Base-by-base conservation (phyloP, 2,797 vertebrate species). In the Leucoraja ocellata region DNA sequence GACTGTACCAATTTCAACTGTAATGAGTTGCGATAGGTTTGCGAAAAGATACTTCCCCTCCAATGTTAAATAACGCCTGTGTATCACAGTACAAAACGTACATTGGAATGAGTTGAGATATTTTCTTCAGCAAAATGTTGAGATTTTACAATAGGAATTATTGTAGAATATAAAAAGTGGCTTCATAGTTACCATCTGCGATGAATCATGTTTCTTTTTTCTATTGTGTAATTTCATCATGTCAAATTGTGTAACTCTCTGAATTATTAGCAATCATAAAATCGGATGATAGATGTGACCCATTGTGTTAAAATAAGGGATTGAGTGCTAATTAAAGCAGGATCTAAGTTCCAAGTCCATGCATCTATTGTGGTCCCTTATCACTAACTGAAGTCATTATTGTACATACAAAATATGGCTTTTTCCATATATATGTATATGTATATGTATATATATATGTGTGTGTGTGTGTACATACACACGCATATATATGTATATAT, bases 181-280 rank as follows among this genome's bases (percentile, higher is more conserved):
- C 58, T 32, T 65, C 84, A 88, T 65, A 84, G n/a, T 32, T 58
- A 32, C 0, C 28, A 65, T 32, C 5, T 63, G 54, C 7, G n/a
- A 63, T 86, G 83, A 8, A 23, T 83, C 28, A 78, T 9, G 28
- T 58, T 84, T 88, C 46, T 46, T 36, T 68, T 36, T 32, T 10
- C 4, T 63, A 9, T 68, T 88, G 61, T 88, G 84, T 61, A 68
- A 68, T 88, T 88, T 88, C 61, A 65, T 14, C 61, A 9, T 88
- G 61, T 88, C 84, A 88, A 63, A 86, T 88, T 36, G 36, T 68
- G 18, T 36, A 88, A 68, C 84, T 36, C 9, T 32, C 32, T 88
- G 65, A 88, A 88, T 68, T 65, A 88, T 88, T 68, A 88, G 36
- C n/a, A 88, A 36, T 88, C 63, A 18, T 88, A 68, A 88, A 65